These are phyloP conservation scores for Arion vulgaris DNA, from an alignment of 1,140 invertebrate species.

Conservation along the genomic window DNA sequence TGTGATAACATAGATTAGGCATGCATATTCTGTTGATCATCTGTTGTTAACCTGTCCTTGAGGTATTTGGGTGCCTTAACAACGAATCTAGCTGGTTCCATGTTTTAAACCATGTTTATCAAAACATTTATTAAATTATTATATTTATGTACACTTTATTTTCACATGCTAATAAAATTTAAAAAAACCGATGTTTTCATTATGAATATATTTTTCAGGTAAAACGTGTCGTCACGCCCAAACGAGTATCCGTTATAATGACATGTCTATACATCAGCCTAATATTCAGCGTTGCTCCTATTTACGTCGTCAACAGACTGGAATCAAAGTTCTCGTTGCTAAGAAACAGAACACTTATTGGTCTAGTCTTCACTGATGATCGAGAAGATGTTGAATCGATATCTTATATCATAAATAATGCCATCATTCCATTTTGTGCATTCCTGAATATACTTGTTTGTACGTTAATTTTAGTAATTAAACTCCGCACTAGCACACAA, in stretches of 20 bases:
- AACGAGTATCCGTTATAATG: not conserved
- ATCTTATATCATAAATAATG: not conserved
- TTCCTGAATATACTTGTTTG: not conserved
- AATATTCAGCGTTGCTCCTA: not conserved
- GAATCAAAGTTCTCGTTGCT: not conserved
- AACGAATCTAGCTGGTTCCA: no score
- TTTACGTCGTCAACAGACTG: not conserved
- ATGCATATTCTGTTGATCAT: no score
- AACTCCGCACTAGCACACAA: not conserved
- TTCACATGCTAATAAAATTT: no score
- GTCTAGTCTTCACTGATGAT: not conserved
- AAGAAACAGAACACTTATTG: conserved; percentile 1
- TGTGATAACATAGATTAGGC: no score
- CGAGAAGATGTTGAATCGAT: not conserved
- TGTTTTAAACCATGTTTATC: no score
- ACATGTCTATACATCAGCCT: not conserved
- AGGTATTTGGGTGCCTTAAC: no score
- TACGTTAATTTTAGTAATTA: not conserved
- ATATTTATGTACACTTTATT: no score
- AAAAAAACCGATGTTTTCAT: no score
- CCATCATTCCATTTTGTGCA: not conserved
- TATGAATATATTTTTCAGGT: no score
- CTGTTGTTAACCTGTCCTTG: no score
- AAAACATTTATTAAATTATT: no score
- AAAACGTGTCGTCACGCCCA: not conserved